These are phyloP conservation scores for Spilogale gracilis DNA, from an alignment of 2,113 vertebrate species.

Conservation along the genomic window DNA sequence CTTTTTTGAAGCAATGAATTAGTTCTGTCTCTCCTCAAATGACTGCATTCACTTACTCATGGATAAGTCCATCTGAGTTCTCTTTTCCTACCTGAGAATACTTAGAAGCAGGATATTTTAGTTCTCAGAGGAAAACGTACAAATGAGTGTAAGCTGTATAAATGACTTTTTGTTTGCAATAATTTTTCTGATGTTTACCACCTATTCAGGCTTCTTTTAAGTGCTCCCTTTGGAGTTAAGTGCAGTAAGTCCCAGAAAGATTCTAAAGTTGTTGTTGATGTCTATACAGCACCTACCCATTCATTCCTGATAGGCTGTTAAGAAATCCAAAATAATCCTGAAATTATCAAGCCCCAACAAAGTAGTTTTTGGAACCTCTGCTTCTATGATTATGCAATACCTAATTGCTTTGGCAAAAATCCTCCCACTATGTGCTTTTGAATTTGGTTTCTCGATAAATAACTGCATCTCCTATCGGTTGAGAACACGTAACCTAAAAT, in stretches of 20 bases:
- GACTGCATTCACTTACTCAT: background rate
- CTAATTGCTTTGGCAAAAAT: background rate
- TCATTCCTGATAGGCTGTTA: background rate
- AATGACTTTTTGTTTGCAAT: background rate
- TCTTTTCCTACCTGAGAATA: background rate
- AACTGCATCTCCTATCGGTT: background rate
- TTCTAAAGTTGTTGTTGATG: background rate
- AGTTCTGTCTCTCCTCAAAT: slow-evolving; percentile 45
- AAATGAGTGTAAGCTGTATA: background rate
- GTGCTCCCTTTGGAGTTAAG: background rate
- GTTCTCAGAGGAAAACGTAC: background rate
- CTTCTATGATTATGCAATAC: background rate
- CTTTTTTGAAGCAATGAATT: slow-evolving; percentile 58
- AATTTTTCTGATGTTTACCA: background rate
- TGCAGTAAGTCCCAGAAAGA: background rate
- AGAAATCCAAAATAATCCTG: background rate
- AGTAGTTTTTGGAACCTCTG: background rate
- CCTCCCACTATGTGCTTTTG: background rate
- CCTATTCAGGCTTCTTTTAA: background rate
- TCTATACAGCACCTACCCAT: background rate
- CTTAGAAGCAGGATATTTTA: background rate
- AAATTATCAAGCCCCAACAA: background rate
- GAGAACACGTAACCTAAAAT: background rate
- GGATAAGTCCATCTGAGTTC: background rate
- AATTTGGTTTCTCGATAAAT: slow-evolving; percentile 6